Conservation (phyloP, 2,113 vertebrate species). For the Agapornis roseicollis region DNA sequence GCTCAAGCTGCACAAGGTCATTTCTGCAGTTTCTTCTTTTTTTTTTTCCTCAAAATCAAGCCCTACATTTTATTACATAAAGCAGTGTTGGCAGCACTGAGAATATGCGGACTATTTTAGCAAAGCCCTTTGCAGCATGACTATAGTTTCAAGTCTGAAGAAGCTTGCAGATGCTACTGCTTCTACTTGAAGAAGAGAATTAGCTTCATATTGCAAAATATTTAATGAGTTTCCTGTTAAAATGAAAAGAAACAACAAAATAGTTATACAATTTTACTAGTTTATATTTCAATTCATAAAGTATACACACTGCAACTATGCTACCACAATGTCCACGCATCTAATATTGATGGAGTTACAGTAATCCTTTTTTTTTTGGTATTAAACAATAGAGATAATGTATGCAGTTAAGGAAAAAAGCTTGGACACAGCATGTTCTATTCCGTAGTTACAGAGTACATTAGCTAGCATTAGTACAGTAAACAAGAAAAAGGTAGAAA, state of each 20-base stretch:
- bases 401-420: conserved; percentile 76
- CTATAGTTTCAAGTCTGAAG: neutral
- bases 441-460: conserved; percentile 77
- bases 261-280: conserved; percentile 79
- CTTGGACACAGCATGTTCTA: conserved; percentile 74
- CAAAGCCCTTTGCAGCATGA: conserved; percentile 51
- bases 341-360: conserved; percentile 87
- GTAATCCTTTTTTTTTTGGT: conserved; percentile 70
- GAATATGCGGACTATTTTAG: conserved; percentile 54
- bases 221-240: conserved; percentile 71
- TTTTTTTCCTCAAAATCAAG: neutral
- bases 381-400: conserved; percentile 86
- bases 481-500: conserved; percentile 80
- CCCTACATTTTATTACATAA: conserved; percentile 42
- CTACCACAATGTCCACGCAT: conserved; percentile 91
- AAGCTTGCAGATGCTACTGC: conserved; percentile 9
- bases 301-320: conserved; percentile 93
- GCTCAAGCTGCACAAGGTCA: conserved; percentile 46
- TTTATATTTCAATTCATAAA: conserved; percentile 94
- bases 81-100: conserved; percentile 6
- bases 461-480: conserved; percentile 88
- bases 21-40: conserved; percentile 43
- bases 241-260: conserved; percentile 75
- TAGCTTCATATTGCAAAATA: conserved; percentile 70
- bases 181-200: conserved; percentile 16